Evolutionary conservation across 2,113 vertebrate species (phyloP).

Genomic region (Mellivora capensis): DNA sequence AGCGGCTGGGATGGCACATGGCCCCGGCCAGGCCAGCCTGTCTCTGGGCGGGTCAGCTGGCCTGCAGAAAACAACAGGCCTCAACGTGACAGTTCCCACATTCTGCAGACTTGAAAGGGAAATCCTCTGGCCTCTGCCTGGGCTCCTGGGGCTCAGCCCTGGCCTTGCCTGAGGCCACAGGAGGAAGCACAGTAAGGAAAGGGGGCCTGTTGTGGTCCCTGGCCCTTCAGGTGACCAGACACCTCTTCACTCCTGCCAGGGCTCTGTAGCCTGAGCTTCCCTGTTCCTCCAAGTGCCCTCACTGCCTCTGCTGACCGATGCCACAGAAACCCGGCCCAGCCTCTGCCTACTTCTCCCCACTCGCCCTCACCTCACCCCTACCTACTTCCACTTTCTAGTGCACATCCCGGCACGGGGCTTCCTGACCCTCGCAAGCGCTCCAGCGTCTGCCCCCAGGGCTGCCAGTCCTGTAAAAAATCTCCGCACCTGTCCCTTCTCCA

Average conservation of each 20-base stretch:
- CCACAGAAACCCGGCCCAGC: neutral
- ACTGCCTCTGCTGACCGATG: neutral
- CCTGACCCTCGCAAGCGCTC: neutral
- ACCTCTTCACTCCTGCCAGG: neutral
- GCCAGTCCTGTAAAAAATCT: neutral
- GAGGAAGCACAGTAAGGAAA: neutral
- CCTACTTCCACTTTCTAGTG: neutral
- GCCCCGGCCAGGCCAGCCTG: neutral
- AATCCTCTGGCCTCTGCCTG: constrained; percentile 23
- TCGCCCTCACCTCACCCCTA: neutral
- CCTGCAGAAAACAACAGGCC: neutral
- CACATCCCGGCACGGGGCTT: neutral
- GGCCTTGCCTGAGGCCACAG: neutral
- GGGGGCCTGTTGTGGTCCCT: neutral
- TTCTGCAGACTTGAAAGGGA: constrained; percentile 12
- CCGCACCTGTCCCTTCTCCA: neutral
- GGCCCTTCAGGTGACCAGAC: neutral
- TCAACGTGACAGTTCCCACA: constrained; percentile 33
- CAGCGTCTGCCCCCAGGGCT: neutral
- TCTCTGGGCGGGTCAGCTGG: neutral
- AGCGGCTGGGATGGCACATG: neutral
- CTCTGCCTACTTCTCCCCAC: neutral
- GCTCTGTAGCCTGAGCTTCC: neutral
- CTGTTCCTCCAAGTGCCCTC: neutral
- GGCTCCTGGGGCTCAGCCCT: constrained; percentile 36